Base-by-base conservation (phyloP, 2,888 invertebrate species). In the Eledona agricola region DNA sequence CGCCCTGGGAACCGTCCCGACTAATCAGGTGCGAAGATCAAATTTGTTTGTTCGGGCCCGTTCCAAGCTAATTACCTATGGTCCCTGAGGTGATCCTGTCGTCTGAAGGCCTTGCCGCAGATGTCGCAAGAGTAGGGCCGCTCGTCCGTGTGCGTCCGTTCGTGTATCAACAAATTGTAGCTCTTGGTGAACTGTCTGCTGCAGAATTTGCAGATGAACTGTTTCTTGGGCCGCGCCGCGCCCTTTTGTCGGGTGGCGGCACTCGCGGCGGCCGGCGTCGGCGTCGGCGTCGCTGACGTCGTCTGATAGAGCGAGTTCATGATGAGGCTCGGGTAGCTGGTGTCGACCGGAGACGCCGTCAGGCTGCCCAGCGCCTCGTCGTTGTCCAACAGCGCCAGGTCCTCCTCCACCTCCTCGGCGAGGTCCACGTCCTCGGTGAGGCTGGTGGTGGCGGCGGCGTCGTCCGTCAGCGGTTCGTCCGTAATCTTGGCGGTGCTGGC, bases 201-300 rank as follows among this genome's bases (percentile, higher is more conserved):
- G 81, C 98, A 98, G 78, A 90, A 97, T 79, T 95, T 93, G 83
- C 97, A 98, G 72, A 98, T 96, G 79, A 96, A 97, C 78, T 97
- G 88, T 65, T 88, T 88, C 75, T 88, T 88, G 28, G 88, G 88
- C 58, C 88, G 79, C 2, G 74, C 62, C 13, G 70, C 17, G 79
- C 80, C 64, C 80, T 68, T 63, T 62, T 34, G 69, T 35, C 64
- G 57, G 2, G 51, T 57, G 34, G 54, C 68, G 13, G 78, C 78
- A 11, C 79, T 78, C 3, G 79, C 75, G 1, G 79, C 71, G 60
- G 76, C 78, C 25, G 61, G 55, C 42, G 79, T 79, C 32, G 78
- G 64, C 1, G 79, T 77, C 1, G 79, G 75, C 58, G 79, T 78
- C 5, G 78, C 76, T 28, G 80, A 76, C 62, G 79, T 78, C 15